phyloP scores from a whole-genome alignment of 2,113 vertebrate genomes.

The Gymnobelideus leadbeateri region DNA sequence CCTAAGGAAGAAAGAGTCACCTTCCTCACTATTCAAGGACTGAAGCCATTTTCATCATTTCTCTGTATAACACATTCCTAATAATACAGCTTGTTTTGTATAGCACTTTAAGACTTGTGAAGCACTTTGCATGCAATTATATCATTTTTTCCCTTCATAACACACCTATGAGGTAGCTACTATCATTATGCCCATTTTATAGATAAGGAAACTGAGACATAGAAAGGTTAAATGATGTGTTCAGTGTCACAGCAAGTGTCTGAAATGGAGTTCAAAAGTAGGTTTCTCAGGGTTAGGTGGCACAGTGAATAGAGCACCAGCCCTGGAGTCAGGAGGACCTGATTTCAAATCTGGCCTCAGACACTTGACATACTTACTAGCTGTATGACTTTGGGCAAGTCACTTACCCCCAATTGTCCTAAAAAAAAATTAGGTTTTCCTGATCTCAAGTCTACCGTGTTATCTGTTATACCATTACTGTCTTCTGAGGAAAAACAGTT shows the following conservation, averaged over 20 bases:
- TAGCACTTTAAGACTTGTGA: neutral
- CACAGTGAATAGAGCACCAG: too few species aligned
- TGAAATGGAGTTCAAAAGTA: neutral
- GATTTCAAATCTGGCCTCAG: too few species aligned
- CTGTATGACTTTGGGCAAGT: too few species aligned
- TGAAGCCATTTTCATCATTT: neutral
- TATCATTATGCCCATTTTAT: neutral
- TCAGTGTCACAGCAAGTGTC: neutral
- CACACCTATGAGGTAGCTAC: neutral
- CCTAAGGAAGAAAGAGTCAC: neutral
- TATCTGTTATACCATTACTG: neutral
- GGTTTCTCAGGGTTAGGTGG: too few species aligned
- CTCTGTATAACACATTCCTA: neutral
- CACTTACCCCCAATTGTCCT: too few species aligned
- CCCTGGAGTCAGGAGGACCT: too few species aligned
- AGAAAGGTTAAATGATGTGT: neutral
- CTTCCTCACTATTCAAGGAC: neutral
- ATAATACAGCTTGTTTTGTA: neutral
- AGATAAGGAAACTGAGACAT: neutral
- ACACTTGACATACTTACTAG: too few species aligned
- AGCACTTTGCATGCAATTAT: neutral
- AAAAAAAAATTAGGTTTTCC: neutral
- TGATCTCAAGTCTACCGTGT: neutral
- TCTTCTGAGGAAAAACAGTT: neutral
- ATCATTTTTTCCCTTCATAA: neutral